A percentile compares a stretch with the other conserved stretches of the same genome.
These are phyloP conservation scores for Myotis lucifugus DNA, from an alignment of 2,113 vertebrate genomes.

Conservation along the genomic window DNA sequence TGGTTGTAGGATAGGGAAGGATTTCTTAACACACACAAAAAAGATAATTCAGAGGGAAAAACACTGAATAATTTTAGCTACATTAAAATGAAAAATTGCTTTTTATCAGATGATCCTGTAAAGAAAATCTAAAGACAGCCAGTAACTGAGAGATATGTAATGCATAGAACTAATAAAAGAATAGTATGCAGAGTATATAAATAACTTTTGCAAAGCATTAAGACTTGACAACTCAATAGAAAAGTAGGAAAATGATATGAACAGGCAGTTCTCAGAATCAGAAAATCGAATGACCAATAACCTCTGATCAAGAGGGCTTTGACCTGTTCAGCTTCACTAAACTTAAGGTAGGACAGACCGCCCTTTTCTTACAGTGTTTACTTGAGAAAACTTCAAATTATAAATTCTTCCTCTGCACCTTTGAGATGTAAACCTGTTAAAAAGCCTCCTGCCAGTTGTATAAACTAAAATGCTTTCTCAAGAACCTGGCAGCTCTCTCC, in stretches of 20 bases:
- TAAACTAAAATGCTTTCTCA: neutral
- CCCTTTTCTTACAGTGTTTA: neutral
- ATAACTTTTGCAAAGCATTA: neutral
- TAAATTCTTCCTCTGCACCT: neutral
- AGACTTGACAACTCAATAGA: neutral
- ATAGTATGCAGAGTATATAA: neutral
- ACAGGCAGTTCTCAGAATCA: neutral
- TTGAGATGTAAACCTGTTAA: neutral
- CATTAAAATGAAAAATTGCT: neutral
- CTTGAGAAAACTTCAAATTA: neutral
- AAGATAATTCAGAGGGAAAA: neutral
- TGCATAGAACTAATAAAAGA: neutral
- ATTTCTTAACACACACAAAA: neutral
- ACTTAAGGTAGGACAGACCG: neutral
- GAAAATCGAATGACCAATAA: neutral
- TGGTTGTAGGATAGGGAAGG: neutral
- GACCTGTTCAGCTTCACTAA: neutral
- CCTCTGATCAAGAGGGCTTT: neutral
- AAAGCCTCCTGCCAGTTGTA: neutral
- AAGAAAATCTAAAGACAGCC: neutral
- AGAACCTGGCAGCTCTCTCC: neutral
- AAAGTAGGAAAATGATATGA: neutral
- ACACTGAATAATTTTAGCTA: neutral
- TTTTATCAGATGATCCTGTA: neutral
- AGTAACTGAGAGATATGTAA: neutral